phyloP scores from a whole-genome alignment of 35 echinoderm and acorn worm species.

The Acanthaster planci region DNA sequence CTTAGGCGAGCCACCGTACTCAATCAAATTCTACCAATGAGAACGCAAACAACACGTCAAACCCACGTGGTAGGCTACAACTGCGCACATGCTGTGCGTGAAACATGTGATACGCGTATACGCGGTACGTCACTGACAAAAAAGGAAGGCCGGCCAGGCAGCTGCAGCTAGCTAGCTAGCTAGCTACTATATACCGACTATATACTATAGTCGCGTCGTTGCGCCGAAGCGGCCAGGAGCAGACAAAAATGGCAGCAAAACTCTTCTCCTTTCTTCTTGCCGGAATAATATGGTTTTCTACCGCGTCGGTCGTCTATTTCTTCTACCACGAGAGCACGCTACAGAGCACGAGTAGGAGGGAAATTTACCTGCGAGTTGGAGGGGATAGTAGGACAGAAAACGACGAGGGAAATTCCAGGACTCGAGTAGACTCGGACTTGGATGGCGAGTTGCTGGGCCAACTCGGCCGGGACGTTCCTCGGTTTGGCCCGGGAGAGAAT shows the following conservation, averaged over 20 bases:
- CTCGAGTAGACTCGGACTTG: background rate
- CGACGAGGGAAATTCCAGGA: background rate
- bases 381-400: background rate
- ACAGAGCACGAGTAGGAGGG: background rate
- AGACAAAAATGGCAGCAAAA: constrained; percentile 16
- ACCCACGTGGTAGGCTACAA: too few relatives aligned
- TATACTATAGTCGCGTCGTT: too few relatives aligned
- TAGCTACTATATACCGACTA: too few relatives aligned
- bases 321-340: constrained; percentile 51
- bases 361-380: background rate
- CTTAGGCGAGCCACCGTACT: too few relatives aligned
- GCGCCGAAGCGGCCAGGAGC: too few relatives aligned
- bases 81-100: too few relatives aligned
- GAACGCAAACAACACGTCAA: too few relatives aligned
- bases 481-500: constrained; percentile 64
- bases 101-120: too few relatives aligned
- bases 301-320: constrained; percentile 41
- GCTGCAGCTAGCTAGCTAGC: too few relatives aligned
- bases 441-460: constrained; percentile 35
- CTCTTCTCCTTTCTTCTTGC: constrained; percentile 37
- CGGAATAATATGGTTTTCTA: constrained; percentile 47
- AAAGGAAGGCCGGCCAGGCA: too few relatives aligned
- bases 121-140: too few relatives aligned
- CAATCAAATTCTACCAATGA: too few relatives aligned
- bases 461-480: constrained; percentile 37